Evolutionary conservation across 2,113 vertebrate genomes (phyloP).

Genomic region (Gopherus flavomarginatus): DNA sequence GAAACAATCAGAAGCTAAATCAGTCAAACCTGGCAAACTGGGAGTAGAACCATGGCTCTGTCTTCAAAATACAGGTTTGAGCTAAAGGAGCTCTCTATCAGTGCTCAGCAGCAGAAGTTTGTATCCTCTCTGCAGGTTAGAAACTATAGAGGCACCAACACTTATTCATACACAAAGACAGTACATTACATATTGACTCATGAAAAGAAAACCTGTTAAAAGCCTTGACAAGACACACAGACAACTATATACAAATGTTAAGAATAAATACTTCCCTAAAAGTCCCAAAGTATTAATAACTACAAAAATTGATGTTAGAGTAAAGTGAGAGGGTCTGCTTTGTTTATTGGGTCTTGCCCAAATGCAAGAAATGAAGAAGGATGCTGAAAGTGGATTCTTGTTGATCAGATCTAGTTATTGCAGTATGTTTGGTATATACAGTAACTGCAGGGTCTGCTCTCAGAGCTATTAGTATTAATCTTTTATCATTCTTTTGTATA

Average conservation of each 20-base stretch:
- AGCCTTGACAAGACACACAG: not conserved
- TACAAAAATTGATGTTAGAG: not conserved
- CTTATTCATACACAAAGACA: not conserved
- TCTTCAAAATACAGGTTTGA: not conserved
- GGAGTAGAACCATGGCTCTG: not conserved
- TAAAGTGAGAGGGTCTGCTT: not conserved
- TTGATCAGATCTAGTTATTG: not conserved
- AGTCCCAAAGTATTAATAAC: not conserved
- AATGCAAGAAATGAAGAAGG: constrained; percentile 21
- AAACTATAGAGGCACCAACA: not conserved
- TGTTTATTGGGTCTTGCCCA: not conserved
- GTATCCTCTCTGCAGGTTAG: not conserved
- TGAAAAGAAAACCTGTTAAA: not conserved
- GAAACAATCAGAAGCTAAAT: not conserved
- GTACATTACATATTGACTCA: not conserved
- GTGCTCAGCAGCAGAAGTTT: not conserved
- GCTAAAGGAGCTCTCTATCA: not conserved
- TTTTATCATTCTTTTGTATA: not conserved
- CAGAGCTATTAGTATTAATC: not conserved
- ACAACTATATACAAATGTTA: not conserved
- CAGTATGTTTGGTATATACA: not conserved
- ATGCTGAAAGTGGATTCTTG: not conserved
- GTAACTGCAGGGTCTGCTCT: constrained; percentile 23
- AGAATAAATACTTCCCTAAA: not conserved
- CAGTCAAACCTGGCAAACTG: not conserved